Base-by-base conservation (phyloP, 2,797 vertebrate genomes). In the Chaetophractus vellerosus region DNA sequence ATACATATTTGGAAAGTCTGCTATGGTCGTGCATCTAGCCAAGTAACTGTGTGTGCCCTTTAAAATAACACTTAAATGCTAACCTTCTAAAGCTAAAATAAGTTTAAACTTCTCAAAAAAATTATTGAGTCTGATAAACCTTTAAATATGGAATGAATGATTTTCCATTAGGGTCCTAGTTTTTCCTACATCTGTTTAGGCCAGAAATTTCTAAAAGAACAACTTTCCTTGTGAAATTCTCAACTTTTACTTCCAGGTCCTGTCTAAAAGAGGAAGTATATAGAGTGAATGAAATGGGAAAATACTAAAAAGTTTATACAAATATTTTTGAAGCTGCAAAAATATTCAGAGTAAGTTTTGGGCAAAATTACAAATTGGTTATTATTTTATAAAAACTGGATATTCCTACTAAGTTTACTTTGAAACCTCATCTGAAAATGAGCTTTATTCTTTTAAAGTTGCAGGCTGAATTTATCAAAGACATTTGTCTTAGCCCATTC, bases 301-400 rank as follows among this genome's bases (percentile, higher is more conserved):
- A 96, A 95, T 82, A 95, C 55, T 91, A 84, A 91, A 94, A 75
- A 36, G 79, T 88, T 94, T 95, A 93, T 74, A 50, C 88, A 95
- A 96, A 96, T 88, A 81, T 93, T 96, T 96, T 88, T 76, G 15
- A 96, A 96, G 81, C 93, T 96, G 68, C 66, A 93, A 93, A 95
- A 97, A 95, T 88, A 88, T 72, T 78, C 93, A 88, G 5, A 41
- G 11, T 64, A 91, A 94, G 31, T 88, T 88, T 92, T 64, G 86
- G 84, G 59, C 69, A 61, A 64, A 82, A 80, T 50, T 16, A 88
- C 9, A 96, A 79, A 90, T 57, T 92, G 66, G 52, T 69, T 80
- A 90, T 89, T 88, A 81, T 83, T 74, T 95, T 89, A 87, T 61
- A 80, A 90, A 82, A 87, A 50, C 24, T 59, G 52, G 26, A 19